phyloP scores from a whole-genome alignment of 2,113 vertebrate genomes.

The Castor canadensis region DNA sequence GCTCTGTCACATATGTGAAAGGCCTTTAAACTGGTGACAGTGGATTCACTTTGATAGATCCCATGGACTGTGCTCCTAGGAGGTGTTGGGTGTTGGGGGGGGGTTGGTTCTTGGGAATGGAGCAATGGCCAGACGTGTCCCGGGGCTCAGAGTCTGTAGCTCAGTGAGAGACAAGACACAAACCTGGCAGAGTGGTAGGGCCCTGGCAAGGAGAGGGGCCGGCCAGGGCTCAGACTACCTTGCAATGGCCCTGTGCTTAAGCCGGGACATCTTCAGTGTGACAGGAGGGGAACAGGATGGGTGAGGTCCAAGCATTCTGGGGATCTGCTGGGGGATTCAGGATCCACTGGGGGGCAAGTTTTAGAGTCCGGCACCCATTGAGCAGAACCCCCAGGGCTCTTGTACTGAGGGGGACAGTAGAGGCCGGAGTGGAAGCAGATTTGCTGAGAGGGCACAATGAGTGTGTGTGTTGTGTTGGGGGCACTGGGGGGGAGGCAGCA shows the following conservation, averaged over 20 bases:
- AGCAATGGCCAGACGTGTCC: not conserved
- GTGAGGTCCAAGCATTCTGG: not conserved
- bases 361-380: not conserved
- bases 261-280: not conserved
- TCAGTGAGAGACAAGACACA: not conserved
- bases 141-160: not conserved
- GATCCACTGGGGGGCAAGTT: not conserved
- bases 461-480: not conserved
- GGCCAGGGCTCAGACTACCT: not conserved
- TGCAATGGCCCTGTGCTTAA: not conserved
- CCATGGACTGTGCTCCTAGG: not conserved
- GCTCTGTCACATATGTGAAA: not conserved
- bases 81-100: too few species aligned
- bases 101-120: not conserved
- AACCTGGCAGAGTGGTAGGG: not conserved
- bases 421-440: not conserved
- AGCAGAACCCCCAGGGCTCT: not conserved
- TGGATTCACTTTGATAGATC: not conserved
- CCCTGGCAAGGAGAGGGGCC: not conserved
- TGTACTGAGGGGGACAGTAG: not conserved
- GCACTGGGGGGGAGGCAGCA: not conserved
- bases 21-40: not conserved
- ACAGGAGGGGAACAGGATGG: not conserved
- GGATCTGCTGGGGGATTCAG: not conserved
- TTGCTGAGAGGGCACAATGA: not conserved